phyloP scores from a whole-genome alignment of 2,888 invertebrate species.

The Eupithecia abbreviata region DNA sequence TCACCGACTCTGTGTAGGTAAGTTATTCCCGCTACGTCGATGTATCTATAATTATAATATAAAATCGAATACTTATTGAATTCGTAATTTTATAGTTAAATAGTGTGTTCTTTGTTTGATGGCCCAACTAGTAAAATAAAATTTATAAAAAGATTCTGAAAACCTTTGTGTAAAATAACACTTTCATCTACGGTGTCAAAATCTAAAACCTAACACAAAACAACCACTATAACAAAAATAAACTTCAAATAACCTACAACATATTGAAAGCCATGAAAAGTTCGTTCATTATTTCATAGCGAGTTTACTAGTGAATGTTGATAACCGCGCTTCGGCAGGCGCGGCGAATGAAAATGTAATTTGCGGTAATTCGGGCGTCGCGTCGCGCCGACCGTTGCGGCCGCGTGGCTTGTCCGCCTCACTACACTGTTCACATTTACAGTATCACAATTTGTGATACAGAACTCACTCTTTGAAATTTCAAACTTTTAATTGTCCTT shows the following conservation, averaged over 20 bases:
- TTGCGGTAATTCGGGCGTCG: conserved; percentile 70
- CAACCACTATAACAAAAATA: background rate
- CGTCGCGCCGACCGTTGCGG: conserved; percentile 43
- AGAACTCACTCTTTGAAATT: background rate
- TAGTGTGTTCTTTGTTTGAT: background rate
- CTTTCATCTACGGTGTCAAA: background rate
- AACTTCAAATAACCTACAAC: background rate
- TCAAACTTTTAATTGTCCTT: background rate
- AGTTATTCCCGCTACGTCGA: too few species aligned
- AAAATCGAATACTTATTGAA: too few species aligned
- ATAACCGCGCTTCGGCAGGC: conserved; percentile 46
- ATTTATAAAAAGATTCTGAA: background rate
- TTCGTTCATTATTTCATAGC: conserved; percentile 28
- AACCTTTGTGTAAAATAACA: background rate
- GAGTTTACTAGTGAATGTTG: conserved; percentile 30
- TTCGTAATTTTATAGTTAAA: background rate
- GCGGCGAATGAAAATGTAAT: conserved; percentile 76
- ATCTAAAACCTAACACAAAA: background rate
- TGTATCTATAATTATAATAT: too few species aligned
- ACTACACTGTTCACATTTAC: conserved; percentile 48
- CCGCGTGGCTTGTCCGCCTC: conserved; percentile 58
- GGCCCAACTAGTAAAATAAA: too few species aligned
- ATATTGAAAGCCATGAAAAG: conserved; percentile 16
- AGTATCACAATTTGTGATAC: background rate
- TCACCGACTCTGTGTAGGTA: too few species aligned